Evolutionary conservation across 1,140 invertebrate genomes (phyloP).

Genomic region (Parasteatoda tepidariorum): DNA sequence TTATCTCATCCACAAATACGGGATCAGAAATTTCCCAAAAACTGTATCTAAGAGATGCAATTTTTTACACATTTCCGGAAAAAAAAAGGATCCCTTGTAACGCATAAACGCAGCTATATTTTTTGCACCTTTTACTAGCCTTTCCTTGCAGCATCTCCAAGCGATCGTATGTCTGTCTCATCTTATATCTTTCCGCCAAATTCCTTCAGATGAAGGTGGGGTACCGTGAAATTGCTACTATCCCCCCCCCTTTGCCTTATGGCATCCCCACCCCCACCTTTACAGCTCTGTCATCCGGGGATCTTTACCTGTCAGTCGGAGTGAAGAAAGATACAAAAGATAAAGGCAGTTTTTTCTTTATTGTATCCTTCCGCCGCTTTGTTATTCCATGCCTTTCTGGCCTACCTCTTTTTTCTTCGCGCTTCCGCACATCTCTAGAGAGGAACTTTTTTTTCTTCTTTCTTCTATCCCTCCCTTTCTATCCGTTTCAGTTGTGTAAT

Average conservation of each 20-base stretch:
- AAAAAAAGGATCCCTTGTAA: neutral
- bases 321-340: conserved; percentile 46
- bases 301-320: conserved; percentile 42
- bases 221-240: conserved; percentile 41
- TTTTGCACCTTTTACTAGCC: neutral
- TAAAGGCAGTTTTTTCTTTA: neutral
- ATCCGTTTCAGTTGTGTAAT: too few species aligned
- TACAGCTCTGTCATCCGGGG: conserved; percentile 37
- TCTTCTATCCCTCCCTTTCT: neutral
- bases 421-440: neutral
- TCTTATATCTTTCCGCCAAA: conserved; percentile 22
- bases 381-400: neutral
- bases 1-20: too few species aligned
- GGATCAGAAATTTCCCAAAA: too few species aligned
- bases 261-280: neutral
- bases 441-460: neutral
- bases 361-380: neutral
- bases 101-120: conserved; percentile 5
- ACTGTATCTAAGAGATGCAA: too few species aligned
- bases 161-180: conserved; percentile 7
- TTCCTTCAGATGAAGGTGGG: conserved; percentile 22
- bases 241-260: neutral
- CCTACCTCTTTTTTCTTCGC: neutral
- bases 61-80: too few species aligned
- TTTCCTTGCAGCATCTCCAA: neutral